Conservation (phyloP, 2,888 invertebrate genomes). For the Palloptera scutellata region DNA sequence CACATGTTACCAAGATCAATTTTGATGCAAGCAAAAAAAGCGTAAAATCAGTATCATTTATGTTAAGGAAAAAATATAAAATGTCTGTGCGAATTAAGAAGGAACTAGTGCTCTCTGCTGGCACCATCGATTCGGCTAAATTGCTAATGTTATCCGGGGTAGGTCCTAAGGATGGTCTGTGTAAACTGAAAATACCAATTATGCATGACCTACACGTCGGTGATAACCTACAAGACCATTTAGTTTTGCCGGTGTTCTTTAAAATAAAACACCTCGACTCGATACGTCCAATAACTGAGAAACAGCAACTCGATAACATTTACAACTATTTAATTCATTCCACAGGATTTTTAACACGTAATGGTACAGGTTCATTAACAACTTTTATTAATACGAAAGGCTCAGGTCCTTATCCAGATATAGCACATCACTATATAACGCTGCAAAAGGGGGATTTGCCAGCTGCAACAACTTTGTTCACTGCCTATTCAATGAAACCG, state of each 20-base stretch:
- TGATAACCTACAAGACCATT: slow-evolving; percentile 80
- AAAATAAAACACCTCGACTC: slow-evolving; percentile 54
- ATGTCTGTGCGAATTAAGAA: slow-evolving; percentile 41
- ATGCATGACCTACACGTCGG: slow-evolving; percentile 66
- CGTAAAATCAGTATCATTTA: slow-evolving; percentile 63
- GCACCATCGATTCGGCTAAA: slow-evolving; percentile 49
- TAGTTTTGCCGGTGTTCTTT: slow-evolving; percentile 65
- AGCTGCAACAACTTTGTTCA: background rate
- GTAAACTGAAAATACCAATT: slow-evolving; percentile 43
- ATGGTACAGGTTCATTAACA: slow-evolving; percentile 36
- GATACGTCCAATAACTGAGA: slow-evolving; percentile 18
- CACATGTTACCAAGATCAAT: slow-evolving; percentile 67
- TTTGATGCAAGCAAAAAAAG: slow-evolving; percentile 63
- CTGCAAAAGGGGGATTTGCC: slow-evolving; percentile 36
- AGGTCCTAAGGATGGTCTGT: slow-evolving; percentile 44
- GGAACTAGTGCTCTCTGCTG: slow-evolving; percentile 51
- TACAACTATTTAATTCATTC: slow-evolving; percentile 65
- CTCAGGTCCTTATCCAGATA: slow-evolving; percentile 66
- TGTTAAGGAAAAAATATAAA: slow-evolving; percentile 64
- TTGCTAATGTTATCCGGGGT: slow-evolving; percentile 53
- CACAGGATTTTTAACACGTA: slow-evolving; percentile 49
- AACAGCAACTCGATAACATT: slow-evolving; percentile 37
- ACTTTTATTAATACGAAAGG: slow-evolving; percentile 67
- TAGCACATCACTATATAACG: slow-evolving; percentile 65
- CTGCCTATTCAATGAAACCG: background rate